Conservation (phyloP, 1,140 invertebrate species). For the Venturia canescens region DNA sequence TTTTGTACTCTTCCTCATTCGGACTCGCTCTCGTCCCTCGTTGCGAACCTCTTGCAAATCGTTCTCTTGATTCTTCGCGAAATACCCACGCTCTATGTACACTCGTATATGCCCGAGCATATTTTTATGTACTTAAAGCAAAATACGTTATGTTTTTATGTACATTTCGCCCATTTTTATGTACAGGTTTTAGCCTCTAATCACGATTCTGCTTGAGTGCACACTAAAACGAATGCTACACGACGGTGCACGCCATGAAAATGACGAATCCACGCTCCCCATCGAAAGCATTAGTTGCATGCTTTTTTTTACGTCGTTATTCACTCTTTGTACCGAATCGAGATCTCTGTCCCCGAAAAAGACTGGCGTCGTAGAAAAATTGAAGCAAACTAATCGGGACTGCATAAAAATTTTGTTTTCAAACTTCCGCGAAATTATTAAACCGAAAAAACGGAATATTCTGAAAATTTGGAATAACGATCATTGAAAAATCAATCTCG, state of each 20-base stretch:
- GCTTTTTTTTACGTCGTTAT: too few relatives aligned
- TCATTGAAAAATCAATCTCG: too few relatives aligned
- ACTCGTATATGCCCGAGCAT: background rate
- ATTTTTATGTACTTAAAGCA: background rate
- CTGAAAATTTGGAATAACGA: too few relatives aligned
- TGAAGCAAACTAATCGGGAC: too few relatives aligned
- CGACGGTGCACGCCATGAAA: background rate
- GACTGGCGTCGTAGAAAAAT: too few relatives aligned
- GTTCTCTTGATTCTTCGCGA: background rate
- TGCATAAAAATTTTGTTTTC: too few relatives aligned
- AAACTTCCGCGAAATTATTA: too few relatives aligned
- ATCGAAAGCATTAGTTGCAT: too few relatives aligned
- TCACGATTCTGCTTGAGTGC: background rate
- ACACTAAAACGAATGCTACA: background rate
- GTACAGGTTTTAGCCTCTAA: background rate
- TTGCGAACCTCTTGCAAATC: background rate
- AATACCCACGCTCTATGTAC: background rate
- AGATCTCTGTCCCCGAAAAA: too few relatives aligned
- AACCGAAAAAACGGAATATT: too few relatives aligned
- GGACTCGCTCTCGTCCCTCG: conserved; percentile 1
- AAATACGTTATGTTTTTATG: background rate
- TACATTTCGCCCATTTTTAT: background rate
- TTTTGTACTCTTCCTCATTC: background rate
- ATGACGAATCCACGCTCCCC: too few relatives aligned
- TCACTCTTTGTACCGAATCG: too few relatives aligned